phyloP scores from a whole-genome alignment of 64 coral and sea anemone genomes.

The Pocillopora verrucosa region DNA sequence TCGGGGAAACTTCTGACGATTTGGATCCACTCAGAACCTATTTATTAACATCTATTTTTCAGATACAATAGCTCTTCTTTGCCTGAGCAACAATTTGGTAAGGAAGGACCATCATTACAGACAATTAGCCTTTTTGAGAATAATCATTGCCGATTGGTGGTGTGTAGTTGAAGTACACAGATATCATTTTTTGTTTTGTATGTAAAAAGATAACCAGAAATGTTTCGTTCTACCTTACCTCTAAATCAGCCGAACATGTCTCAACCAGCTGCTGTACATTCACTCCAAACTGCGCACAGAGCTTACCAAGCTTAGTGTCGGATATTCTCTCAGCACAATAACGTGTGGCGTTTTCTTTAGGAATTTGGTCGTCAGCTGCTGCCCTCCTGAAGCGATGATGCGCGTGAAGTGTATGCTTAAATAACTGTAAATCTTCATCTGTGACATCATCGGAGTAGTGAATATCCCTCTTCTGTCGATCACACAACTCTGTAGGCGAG shows the following conservation, averaged over 20 bases:
- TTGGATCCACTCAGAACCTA: no score
- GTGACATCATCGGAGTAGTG: background rate
- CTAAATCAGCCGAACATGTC: background rate
- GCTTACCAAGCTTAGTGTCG: background rate
- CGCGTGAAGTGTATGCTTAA: background rate
- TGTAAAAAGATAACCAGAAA: no score
- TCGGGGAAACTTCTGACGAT: no score
- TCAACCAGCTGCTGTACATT: background rate
- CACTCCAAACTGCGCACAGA: background rate
- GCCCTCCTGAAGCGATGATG: background rate
- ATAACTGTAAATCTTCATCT: background rate
- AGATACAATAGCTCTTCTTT: no score
- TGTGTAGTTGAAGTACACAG: no score
- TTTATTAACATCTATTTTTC: no score
- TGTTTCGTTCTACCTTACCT: background rate
- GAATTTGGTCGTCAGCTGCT: background rate
- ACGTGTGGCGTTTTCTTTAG: background rate
- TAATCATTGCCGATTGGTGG: no score
- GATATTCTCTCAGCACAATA: conserved; percentile 1
- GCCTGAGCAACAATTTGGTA: no score
- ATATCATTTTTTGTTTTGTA: no score
- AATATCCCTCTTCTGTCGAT: background rate
- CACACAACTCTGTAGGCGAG: background rate
- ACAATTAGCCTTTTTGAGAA: no score
- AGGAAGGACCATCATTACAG: no score